Evolutionary conservation across 2,113 vertebrate species (phyloP).

Genomic region (Pionites leucogaster): DNA sequence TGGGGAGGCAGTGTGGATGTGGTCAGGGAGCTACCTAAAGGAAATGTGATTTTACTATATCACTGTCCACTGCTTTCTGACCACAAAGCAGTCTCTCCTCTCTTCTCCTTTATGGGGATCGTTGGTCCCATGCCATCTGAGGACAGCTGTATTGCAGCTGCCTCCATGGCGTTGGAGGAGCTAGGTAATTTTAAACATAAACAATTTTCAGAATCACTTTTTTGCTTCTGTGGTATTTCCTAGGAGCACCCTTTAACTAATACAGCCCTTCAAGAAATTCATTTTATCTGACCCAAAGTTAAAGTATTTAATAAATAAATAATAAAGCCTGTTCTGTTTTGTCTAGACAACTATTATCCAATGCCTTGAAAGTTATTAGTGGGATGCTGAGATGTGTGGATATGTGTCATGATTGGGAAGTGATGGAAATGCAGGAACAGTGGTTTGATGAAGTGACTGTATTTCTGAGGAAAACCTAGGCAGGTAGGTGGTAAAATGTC

Average conservation of each 20-base stretch:
- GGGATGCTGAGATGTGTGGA: background rate
- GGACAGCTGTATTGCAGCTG: background rate
- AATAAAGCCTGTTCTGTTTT: background rate
- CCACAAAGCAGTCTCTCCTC: background rate
- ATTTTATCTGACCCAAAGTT: background rate
- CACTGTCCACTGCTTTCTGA: background rate
- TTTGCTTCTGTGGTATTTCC: background rate
- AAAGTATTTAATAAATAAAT: background rate
- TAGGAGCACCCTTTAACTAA: background rate
- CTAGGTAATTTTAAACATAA: background rate
- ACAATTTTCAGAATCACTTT: background rate
- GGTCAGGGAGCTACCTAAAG: accelerated
- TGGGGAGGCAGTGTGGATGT: background rate
- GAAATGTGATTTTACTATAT: background rate
- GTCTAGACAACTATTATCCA: background rate
- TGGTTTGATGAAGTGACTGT: background rate
- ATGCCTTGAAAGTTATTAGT: background rate
- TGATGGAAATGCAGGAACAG: background rate
- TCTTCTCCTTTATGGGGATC: background rate
- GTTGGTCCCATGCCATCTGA: background rate
- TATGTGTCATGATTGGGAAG: background rate
- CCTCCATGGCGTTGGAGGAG: accelerated
- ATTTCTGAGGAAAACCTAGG: background rate
- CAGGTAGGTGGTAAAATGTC: background rate
- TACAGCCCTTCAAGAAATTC: background rate